Base-by-base conservation (phyloP, 2,888 invertebrate genomes). In the Andrena bicolor region DNA sequence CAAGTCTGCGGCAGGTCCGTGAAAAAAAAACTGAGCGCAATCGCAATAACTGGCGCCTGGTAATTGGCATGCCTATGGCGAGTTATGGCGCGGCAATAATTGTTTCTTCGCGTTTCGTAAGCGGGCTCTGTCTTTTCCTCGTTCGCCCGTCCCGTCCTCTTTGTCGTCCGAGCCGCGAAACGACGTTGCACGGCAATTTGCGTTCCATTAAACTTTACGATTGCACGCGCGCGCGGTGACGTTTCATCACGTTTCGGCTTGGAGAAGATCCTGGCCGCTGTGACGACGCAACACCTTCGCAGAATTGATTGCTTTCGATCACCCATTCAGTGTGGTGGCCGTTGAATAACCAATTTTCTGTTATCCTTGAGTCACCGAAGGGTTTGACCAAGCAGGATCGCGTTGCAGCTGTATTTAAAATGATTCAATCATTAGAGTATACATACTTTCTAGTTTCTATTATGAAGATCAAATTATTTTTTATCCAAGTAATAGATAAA, bases 21-120 rank as follows among this genome's bases (percentile, higher is more conserved):
- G 88, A 90, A 88, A 89, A 89, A 89, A 90, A 87, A 89, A 88
- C 86, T 84, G 77, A 82, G 81, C 83, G 87, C 90, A 91, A 92
- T 92, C 90, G 90, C 89, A 86, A 83, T 86, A 89, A 87, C 91
- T 92, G 92, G 92, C 92, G 92, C 92, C 92, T 91, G 86, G 86
- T 92, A 92, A 92, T 91, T 92, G 92, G 81, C 89, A 76, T 89
- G 80, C 87, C 90, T 88, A 88, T 86, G 88, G 86, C 87, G 84
- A 86, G 85, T 90, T 91, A 90, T 92, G 86, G 88, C 89, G 82
- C 85, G 83, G 90, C 89, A 89, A 91, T 92, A 90, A 92, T 92
- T 90, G 91, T 90, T 90, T 88, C 85, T 88, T 83, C 82, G 70
- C 82, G 88, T 88, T 88, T 88, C 88, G 82, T 81, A 88, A 88